A percentile compares a stretch with the other conserved stretches of the same genome.
These are phyloP conservation scores for Seira musarum DNA, from an alignment of 2,888 invertebrate genomes.

Conservation along the genomic window DNA sequence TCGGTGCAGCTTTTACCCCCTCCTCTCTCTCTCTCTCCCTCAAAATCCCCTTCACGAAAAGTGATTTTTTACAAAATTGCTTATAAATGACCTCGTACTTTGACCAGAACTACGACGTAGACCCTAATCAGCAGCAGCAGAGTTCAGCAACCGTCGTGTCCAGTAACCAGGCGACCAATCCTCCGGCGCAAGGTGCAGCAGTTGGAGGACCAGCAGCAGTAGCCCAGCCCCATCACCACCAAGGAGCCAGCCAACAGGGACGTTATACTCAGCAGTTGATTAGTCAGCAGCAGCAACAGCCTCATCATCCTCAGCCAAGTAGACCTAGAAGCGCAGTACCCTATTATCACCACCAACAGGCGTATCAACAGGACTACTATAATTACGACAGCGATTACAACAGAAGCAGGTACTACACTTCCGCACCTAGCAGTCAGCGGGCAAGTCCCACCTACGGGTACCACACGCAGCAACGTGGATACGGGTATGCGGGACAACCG, in stretches of 20 bases:
- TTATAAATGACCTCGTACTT: slow-evolving; percentile 50
- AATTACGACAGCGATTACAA: slow-evolving; percentile 23
- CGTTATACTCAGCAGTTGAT: slow-evolving; percentile 75
- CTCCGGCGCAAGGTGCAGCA: not conserved
- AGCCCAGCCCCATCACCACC: not conserved
- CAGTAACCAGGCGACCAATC: not conserved
- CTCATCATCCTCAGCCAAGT: slow-evolving; percentile 75
- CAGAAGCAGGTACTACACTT: slow-evolving; percentile 74
- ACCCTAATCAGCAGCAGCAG: slow-evolving; percentile 27
- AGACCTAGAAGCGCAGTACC: slow-evolving; percentile 28
- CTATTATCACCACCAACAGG: slow-evolving; percentile 11
- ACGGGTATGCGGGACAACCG: slow-evolving; percentile 71
- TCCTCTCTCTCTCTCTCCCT: too few species aligned
- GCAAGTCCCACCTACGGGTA: slow-evolving; percentile 72
- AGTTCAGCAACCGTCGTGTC: not conserved
- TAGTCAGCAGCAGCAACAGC: slow-evolving; percentile 75
- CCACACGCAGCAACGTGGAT: slow-evolving; percentile 70
- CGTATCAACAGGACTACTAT: slow-evolving; percentile 19
- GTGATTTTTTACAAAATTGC: too few species aligned
- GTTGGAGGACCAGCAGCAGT: not conserved
- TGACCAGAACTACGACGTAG: slow-evolving; percentile 49
- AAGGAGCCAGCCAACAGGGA: not conserved
- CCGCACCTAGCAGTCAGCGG: slow-evolving; percentile 54
- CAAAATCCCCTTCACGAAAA: too few species aligned
- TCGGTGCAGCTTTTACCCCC: too few species aligned